phyloP scores from a whole-genome alignment of 2,888 invertebrate genomes.

The Dasypolia templi region DNA sequence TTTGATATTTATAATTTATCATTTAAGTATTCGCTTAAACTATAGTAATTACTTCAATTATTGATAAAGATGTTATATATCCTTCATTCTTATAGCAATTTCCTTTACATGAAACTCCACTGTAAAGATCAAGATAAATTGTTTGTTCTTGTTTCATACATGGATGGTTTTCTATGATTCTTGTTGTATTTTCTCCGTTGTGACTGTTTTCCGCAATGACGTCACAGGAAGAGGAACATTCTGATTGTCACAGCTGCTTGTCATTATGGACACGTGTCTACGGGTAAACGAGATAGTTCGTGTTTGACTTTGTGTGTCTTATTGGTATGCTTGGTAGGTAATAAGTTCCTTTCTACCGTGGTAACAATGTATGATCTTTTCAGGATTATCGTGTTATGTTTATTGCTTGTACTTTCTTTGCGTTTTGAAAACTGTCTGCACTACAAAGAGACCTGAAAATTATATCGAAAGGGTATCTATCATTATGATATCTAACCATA shows the following conservation, averaged over 20 bases:
- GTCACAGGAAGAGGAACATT: slow-evolving; percentile 33
- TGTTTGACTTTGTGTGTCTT: not conserved
- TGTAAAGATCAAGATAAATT: not conserved
- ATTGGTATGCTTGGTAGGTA: not conserved
- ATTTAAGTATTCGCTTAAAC: no score
- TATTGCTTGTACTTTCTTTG: not conserved
- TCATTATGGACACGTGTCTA: slow-evolving; percentile 32
- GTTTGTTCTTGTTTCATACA: slow-evolving; percentile 8
- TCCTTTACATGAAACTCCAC: not conserved
- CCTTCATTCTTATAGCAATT: not conserved
- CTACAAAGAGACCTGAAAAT: not conserved
- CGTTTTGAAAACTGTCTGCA: not conserved
- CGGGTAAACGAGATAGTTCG: slow-evolving; percentile 14
- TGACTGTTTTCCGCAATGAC: slow-evolving; percentile 42
- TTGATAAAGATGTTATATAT: no score
- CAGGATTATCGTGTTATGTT: rapidly evolving
- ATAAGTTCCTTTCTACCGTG: not conserved
- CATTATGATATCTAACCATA: not conserved
- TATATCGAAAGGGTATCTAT: not conserved
- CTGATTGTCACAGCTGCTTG: slow-evolving; percentile 26
- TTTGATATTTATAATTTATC: no score
- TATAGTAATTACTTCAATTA: no score
- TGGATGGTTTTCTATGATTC: slow-evolving; percentile 24
- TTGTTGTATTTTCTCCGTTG: slow-evolving; percentile 1
- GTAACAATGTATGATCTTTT: not conserved